A percentile compares a stretch with the other conserved stretches of the same genome.
Evolutionary conservation across 2,888 invertebrate genomes (phyloP).

Genomic region (Ornithoptera alexandrae): DNA sequence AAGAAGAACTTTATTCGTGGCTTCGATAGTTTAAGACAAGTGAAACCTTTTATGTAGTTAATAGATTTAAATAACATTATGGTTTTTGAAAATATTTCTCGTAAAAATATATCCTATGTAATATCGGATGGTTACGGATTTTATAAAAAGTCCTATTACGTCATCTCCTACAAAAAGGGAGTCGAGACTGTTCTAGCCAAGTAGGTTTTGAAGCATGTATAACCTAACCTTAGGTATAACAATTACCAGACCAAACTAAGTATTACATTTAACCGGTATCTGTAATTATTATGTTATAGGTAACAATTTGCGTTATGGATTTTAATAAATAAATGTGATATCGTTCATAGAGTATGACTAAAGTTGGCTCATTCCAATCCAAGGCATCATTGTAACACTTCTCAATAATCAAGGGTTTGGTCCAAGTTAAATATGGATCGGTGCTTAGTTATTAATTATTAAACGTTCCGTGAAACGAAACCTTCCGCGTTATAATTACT

Average conservation of each 20-base stretch:
- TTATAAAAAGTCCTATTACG: no score
- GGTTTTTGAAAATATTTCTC: no score
- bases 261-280: neutral
- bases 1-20: neutral
- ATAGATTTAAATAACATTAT: neutral
- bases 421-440: constrained; percentile 16
- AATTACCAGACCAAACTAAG: neutral
- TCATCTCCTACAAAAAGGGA: no score
- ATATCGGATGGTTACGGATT: no score
- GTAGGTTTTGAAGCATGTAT: no score
- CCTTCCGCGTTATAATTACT: neutral
- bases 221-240: neutral
- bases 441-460: constrained; percentile 15
- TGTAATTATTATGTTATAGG: neutral
- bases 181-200: no score
- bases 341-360: neutral
- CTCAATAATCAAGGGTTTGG: constrained; percentile 19
- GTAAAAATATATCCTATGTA: no score
- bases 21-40: neutral
- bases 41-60: neutral
- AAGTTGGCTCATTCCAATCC: constrained; percentile 8
- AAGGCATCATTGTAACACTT: constrained; percentile 22
- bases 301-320: neutral
- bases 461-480: constrained; percentile 2
- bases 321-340: neutral